These are phyloP conservation scores for Brachypteracias leptosomus DNA, from an alignment of 2,113 vertebrate species.

Conservation along the genomic window DNA sequence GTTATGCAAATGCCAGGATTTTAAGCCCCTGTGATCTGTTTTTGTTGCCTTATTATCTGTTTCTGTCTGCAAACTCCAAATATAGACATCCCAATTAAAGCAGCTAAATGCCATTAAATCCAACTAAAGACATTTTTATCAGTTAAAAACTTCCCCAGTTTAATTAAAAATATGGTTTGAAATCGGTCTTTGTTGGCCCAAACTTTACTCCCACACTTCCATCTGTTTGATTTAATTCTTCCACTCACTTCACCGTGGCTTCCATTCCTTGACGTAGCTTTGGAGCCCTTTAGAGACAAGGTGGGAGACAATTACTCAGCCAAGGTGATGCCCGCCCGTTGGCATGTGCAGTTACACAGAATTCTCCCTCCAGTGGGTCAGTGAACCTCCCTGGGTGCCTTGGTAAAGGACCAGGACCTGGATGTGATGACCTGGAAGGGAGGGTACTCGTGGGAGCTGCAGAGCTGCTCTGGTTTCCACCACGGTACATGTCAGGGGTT, in stretches of 20 bases:
- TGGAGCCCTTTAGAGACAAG: background rate
- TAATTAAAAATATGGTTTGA: conserved; percentile 57
- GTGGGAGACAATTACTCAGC: background rate
- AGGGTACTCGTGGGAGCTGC: background rate
- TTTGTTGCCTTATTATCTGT: conserved; percentile 62
- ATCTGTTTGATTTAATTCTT: background rate
- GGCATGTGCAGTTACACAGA: background rate
- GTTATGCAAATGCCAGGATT: conserved; percentile 60
- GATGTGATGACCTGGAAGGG: background rate
- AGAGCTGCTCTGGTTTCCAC: background rate
- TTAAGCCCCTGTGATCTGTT: conserved; percentile 63
- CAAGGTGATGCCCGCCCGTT: background rate
- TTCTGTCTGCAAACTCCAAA: conserved; percentile 52
- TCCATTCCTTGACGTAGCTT: background rate
- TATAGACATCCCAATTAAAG: conserved; percentile 70
- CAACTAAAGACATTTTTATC: conserved; percentile 57
- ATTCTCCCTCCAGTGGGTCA: background rate
- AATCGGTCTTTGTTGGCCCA: background rate
- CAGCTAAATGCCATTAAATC: conserved; percentile 61
- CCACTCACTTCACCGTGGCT: background rate
- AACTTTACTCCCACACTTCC: background rate
- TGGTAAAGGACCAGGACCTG: background rate
- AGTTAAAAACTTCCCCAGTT: conserved; percentile 51
- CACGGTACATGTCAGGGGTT: fast-evolving
- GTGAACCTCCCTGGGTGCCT: fast-evolving